phyloP scores from a whole-genome alignment of 1,140 invertebrate genomes.

The Heliconius hermathena region DNA sequence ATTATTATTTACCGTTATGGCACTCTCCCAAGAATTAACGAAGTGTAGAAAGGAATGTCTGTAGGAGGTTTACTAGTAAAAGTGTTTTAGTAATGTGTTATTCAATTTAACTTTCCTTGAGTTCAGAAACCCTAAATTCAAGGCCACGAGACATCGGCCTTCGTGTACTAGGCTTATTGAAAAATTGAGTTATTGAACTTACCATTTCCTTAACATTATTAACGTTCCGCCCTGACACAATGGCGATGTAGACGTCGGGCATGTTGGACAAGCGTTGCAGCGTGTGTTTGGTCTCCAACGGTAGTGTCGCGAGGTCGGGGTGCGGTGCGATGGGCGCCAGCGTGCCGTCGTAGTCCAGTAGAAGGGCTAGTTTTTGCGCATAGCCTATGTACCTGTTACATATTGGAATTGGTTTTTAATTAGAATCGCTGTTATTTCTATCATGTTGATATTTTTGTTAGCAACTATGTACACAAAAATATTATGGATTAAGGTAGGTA shows the following conservation, averaged over 20 bases:
- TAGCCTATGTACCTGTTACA: constrained; percentile 90
- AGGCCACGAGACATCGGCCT: rapidly evolving
- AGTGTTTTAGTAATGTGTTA: too few relatives aligned
- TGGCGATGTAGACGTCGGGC: constrained; percentile 93
- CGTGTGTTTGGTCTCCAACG: constrained; percentile 92
- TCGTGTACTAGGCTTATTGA: background rate
- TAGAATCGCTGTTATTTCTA: too few relatives aligned
- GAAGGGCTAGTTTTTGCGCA: constrained; percentile 90
- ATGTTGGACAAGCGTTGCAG: constrained; percentile 92
- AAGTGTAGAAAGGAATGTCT: too few relatives aligned
- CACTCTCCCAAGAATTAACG: too few relatives aligned
- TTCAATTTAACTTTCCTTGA: too few relatives aligned
- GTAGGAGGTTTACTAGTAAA: too few relatives aligned
- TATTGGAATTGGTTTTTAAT: too few relatives aligned
- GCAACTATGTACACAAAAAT: too few relatives aligned
- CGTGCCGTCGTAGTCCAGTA: constrained; percentile 95
- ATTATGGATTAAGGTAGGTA: too few relatives aligned
- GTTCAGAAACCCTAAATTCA: too few relatives aligned
- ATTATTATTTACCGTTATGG: too few relatives aligned
- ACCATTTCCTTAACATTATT: constrained; percentile 94
- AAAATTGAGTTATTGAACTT: constrained; percentile 39
- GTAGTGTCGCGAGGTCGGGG: constrained; percentile 92
- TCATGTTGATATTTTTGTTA: too few relatives aligned
- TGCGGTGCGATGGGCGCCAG: constrained; percentile 93
- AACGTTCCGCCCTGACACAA: constrained; percentile 93